A percentile compares a stretch with the other conserved stretches of the same genome.
phyloP scores from a whole-genome alignment of 2,113 vertebrate genomes.

The Xenopus laevis region DNA sequence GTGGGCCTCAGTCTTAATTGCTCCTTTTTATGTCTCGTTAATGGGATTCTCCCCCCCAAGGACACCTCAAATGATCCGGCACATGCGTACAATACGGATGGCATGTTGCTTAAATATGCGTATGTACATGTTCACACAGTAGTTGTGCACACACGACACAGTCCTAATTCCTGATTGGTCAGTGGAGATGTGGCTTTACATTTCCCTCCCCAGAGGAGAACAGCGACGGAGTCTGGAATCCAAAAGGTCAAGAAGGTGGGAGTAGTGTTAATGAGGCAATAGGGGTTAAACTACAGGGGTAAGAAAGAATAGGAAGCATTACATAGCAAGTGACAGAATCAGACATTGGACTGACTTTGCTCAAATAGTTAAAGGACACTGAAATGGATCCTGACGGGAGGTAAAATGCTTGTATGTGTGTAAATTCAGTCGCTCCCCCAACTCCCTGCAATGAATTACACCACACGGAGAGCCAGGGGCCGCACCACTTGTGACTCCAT shows the following conservation, averaged over 20 bases:
- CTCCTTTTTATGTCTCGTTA: neutral
- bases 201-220: too few species aligned
- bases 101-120: neutral
- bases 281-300: slow-evolving; percentile 2
- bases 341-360: too few species aligned
- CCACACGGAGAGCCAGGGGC: neutral
- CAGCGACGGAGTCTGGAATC: too few species aligned
- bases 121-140: too few species aligned
- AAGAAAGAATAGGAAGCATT: slow-evolving; percentile 5
- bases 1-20: neutral
- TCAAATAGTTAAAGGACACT: slow-evolving; percentile 1
- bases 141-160: too few species aligned
- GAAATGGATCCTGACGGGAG: slow-evolving; percentile 19
- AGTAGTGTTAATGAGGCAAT: slow-evolving; percentile 10
- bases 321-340: slow-evolving; percentile 16
- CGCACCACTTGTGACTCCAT: neutral
- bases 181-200: too few species aligned
- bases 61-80: too few species aligned
- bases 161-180: too few species aligned
- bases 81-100: neutral
- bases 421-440: neutral
- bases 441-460: neutral
- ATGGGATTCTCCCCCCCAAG: neutral
- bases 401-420: slow-evolving; percentile 4
- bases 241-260: too few species aligned